Percentiles rank a stretch among this genome's conserved stretches.
Conservation (phyloP, 2,888 invertebrate species). For the Drosophila basisetae region DNA sequence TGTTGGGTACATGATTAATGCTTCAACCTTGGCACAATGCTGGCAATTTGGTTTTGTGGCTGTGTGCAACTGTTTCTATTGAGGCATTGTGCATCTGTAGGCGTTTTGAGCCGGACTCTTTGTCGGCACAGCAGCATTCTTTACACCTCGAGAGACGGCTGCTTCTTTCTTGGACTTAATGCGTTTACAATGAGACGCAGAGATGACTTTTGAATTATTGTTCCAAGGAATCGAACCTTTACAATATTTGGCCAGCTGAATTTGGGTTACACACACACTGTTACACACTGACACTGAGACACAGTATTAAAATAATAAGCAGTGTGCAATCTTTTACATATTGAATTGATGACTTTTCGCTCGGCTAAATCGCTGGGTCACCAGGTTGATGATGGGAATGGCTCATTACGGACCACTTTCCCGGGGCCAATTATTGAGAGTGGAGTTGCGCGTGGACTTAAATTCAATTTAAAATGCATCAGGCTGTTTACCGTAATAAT, state of each 20-base stretch:
- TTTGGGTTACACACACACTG: slow-evolving; percentile 5
- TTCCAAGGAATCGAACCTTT: slow-evolving; percentile 41
- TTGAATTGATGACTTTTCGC: slow-evolving; percentile 64
- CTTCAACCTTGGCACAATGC: slow-evolving; percentile 42
- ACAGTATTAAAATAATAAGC: slow-evolving; percentile 44
- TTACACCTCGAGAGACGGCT: slow-evolving; percentile 63
- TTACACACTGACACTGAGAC: neutral
- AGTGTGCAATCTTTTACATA: slow-evolving; percentile 66
- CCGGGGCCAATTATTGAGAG: slow-evolving; percentile 64
- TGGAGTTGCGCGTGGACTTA: slow-evolving; percentile 48
- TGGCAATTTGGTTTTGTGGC: slow-evolving; percentile 36
- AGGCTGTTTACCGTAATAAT: slow-evolving; percentile 80
- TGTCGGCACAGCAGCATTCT: slow-evolving; percentile 66
- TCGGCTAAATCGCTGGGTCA: slow-evolving; percentile 56
- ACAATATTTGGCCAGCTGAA: slow-evolving; percentile 45
- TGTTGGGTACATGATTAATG: slow-evolving; percentile 65
- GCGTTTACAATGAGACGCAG: slow-evolving; percentile 63
- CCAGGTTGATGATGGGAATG: slow-evolving; percentile 50
- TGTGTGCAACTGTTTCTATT: slow-evolving; percentile 69
- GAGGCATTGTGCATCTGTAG: slow-evolving; percentile 64
- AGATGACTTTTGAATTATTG: slow-evolving; percentile 67
- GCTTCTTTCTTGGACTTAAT: slow-evolving; percentile 47
- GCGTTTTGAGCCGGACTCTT: slow-evolving; percentile 67
- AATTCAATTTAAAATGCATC: slow-evolving; percentile 80
- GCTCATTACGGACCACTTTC: slow-evolving; percentile 53